phyloP scores from a whole-genome alignment of 2,888 invertebrate species.

The Dicranocentrus wangi region DNA sequence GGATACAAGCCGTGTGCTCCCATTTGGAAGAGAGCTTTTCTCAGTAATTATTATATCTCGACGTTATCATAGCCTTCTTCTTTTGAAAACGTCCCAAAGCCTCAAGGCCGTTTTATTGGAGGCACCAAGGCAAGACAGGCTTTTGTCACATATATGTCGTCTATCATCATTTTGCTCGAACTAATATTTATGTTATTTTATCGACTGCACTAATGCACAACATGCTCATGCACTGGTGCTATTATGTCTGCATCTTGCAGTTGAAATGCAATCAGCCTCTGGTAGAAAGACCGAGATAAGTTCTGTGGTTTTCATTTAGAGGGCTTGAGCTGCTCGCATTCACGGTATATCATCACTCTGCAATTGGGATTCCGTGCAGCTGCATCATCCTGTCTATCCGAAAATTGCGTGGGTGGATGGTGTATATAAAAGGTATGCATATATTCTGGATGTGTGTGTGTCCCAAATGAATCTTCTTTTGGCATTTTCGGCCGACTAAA shows the following conservation, averaged over 20 bases:
- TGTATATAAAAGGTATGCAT: constrained; percentile 18
- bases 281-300: constrained; percentile 33
- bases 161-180: too few relatives aligned
- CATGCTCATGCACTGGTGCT: constrained; percentile 10
- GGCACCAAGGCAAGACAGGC: too few relatives aligned
- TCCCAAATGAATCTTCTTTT: constrained; percentile 30
- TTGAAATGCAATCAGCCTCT: constrained; percentile 25
- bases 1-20: not conserved
- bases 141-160: too few relatives aligned
- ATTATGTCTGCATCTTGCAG: constrained; percentile 57
- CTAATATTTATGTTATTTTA: not conserved
- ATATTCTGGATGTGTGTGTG: not conserved
- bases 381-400: constrained; percentile 10
- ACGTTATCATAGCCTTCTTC: constrained; percentile 3
- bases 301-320: constrained; percentile 57
- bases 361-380: constrained; percentile 2
- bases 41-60: too few relatives aligned
- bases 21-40: not conserved
- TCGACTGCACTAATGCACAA: constrained; percentile 2
- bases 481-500: not conserved
- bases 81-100: not conserved
- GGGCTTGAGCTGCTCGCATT: constrained; percentile 39
- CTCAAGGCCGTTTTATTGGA: constrained; percentile 19
- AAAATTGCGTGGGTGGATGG: constrained; percentile 46
- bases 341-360: not conserved